Evolutionary conservation across 2,797 vertebrate species (phyloP), one percentile per base, ranked within the genome.

Genomic region (Okamejei kenojei): DNA sequence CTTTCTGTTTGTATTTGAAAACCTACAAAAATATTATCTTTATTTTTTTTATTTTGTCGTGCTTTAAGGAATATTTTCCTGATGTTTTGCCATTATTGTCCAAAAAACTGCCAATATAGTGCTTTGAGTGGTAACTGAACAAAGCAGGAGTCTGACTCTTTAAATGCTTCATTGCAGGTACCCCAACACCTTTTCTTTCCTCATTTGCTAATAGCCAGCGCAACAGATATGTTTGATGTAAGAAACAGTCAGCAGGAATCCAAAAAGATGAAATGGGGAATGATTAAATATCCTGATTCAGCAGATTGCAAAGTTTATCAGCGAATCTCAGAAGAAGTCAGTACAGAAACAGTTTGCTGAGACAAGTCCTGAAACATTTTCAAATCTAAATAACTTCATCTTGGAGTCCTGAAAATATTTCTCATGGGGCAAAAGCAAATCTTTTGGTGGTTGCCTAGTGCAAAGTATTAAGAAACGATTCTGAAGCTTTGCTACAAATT

Each of bases 231-330:
- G 38, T 58, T 92, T 92, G 73, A 58, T 54, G 13, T 45, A 45
- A 58, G 71, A 45, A 76, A 76, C 17, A 21, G 11, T 76, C 71
- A 92, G 71, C 90, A 92, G 35, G 90, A 92, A 92, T n/a, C 71
- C 71, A 38, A 17, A 76, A 90, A 71, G 63, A 90, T 38, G 65
- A 71, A 35, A 38, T 45, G 88, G 35, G 45, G 76, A 76, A n/a
- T 26, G 45, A 71, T 6, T 92, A 71, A 76, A 74, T 92, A 17
- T 74, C 38, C 38, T 74, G 90, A 92, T 19, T 68, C 76, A 29
- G 29, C 71, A 45, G 38, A 92, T 58, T 92, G 68, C 23, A 74
- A 92, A n/a, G 90, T 76, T 26, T 76, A 76, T 92, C 29, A 76
- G 26, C 17, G 73, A 54, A 19, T 29, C 71, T 76, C 90, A 92